Evolutionary conservation across 2,888 invertebrate genomes (phyloP).

Genomic region (Morpho deidamia): DNA sequence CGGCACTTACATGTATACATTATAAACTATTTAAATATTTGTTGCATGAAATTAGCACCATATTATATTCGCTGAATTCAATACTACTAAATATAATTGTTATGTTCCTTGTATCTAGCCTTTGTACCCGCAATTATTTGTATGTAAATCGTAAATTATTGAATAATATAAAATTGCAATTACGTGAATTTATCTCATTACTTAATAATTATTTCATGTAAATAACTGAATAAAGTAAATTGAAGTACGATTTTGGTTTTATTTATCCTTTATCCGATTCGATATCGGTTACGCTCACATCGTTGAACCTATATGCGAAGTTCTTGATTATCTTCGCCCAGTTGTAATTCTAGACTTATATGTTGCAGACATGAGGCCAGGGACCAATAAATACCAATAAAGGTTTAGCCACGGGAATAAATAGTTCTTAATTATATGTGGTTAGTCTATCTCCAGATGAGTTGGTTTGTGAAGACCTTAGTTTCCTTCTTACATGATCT

Average conservation of each 20-base stretch:
- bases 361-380: too few species aligned
- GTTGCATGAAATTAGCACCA: conserved; percentile 11
- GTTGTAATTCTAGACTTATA: too few species aligned
- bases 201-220: conserved; percentile 66
- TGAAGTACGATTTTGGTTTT: conserved; percentile 41
- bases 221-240: conserved; percentile 68
- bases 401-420: too few species aligned
- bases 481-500: too few species aligned
- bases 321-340: too few species aligned
- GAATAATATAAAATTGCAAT: conserved; percentile 52
- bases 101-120: conserved; percentile 14
- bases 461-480: too few species aligned
- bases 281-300: too few species aligned
- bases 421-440: too few species aligned
- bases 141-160: conserved; percentile 60
- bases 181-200: conserved; percentile 64
- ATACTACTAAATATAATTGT: conserved; percentile 12
- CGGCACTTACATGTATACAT: not conserved
- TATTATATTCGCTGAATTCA: conserved; percentile 9
- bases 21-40: conserved; percentile 3
- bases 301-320: too few species aligned
- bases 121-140: conserved; percentile 18
- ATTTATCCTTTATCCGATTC: too few species aligned
- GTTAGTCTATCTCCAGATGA: too few species aligned
- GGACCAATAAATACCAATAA: too few species aligned